These are phyloP conservation scores for Ectemnius lituratus DNA, from an alignment of 2,888 invertebrate species.

Conservation along the genomic window DNA sequence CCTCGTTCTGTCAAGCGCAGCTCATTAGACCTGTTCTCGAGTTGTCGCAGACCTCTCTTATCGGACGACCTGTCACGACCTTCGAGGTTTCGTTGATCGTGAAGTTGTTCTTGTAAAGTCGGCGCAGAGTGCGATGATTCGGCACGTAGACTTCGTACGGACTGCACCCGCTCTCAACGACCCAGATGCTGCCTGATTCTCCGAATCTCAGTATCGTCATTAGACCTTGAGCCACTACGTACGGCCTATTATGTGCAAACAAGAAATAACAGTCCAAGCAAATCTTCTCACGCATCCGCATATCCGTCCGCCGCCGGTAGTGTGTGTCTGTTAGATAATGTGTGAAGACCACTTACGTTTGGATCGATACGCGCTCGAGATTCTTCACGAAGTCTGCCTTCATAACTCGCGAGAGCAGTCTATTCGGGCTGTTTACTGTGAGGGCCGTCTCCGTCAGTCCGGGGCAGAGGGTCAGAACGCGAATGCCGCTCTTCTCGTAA, in stretches of 20 bases:
- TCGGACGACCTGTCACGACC: conserved; percentile 61
- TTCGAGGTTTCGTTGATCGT: conserved; percentile 52
- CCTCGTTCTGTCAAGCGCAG: conserved; percentile 63
- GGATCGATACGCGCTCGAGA: conserved; percentile 70
- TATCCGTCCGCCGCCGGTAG: not conserved
- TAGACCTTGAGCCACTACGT: conserved; percentile 71
- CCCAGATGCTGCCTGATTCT: conserved; percentile 71
- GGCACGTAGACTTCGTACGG: conserved; percentile 71
- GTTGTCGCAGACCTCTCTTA: conserved; percentile 69
- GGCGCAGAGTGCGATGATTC: conserved; percentile 65
- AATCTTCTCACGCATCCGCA: not conserved
- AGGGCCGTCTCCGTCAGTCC: conserved; percentile 75
- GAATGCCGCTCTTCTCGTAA: conserved; percentile 73
- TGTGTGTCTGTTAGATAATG: not conserved
- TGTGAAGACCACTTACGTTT: conserved; percentile 66
- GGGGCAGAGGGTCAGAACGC: conserved; percentile 75
- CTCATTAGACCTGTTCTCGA: conserved; percentile 68
- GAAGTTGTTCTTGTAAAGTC: conserved; percentile 72
- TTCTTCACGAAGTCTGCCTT: conserved; percentile 74
- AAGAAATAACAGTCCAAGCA: not conserved
- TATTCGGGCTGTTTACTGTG: conserved; percentile 71
- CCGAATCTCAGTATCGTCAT: conserved; percentile 66
- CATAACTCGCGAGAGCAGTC: conserved; percentile 71
- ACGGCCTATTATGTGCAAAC: conserved; percentile 59
- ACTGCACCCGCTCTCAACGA: conserved; percentile 69